Conservation (phyloP, 1,140 invertebrate genomes). For the Zaprionus camerounensis region DNA sequence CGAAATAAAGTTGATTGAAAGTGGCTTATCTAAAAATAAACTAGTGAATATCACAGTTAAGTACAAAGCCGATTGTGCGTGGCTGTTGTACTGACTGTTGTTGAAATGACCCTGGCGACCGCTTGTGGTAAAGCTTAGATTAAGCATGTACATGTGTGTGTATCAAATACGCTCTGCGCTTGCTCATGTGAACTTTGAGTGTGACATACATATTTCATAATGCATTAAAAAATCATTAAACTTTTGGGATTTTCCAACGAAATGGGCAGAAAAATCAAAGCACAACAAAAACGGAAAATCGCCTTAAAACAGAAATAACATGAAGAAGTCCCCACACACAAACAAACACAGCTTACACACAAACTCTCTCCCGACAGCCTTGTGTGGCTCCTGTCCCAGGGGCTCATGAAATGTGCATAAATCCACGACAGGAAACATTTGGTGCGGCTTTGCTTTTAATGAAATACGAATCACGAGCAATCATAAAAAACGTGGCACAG, state of each 20-base stretch:
- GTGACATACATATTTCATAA: slow-evolving; percentile 31
- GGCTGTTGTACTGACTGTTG: neutral
- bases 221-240: slow-evolving; percentile 54
- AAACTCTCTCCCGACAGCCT: neutral
- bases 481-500: slow-evolving; percentile 56
- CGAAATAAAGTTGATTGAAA: slow-evolving; percentile 17
- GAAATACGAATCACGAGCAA: slow-evolving; percentile 77
- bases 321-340: neutral
- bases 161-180: neutral
- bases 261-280: slow-evolving; percentile 34
- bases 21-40: slow-evolving; percentile 24
- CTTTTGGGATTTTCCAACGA: slow-evolving; percentile 21
- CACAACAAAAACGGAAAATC: slow-evolving; percentile 31
- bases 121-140: neutral
- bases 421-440: slow-evolving; percentile 65
- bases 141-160: neutral
- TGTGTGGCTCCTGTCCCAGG: slow-evolving; percentile 16
- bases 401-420: slow-evolving; percentile 71
- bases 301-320: slow-evolving; percentile 21
- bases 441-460: slow-evolving; percentile 63
- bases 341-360: neutral
- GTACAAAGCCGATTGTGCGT: slow-evolving; percentile 13
- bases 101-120: neutral
- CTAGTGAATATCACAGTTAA: slow-evolving; percentile 17
- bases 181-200: neutral